Base-by-base conservation (phyloP, 2,797 vertebrate genomes). In the Diplodus puntazzo region DNA sequence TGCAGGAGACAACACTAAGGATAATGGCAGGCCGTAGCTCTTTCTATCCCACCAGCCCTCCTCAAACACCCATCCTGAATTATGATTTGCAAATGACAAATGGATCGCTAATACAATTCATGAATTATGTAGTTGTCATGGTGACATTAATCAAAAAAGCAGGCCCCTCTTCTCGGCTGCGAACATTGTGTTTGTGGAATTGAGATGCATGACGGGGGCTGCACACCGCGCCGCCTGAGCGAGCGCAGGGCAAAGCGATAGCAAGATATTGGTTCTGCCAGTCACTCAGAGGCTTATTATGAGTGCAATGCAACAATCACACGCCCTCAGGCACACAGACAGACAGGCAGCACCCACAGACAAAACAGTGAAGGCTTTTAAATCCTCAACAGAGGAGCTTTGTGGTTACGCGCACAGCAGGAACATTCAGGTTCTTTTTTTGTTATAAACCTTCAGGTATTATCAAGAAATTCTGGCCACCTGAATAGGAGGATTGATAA, bases 61-160 rank as follows among this genome's bases (percentile, higher is more conserved):
- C 74, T 65, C 64, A 84, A 82, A 87, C 83, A 74, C 83, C 85
- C 90, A 93, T 82, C 82, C 84, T 89, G 88, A 95, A 94, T 94
- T 92, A 93, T 88, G 94, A 93, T 94, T 94, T 89, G 91, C 88
- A 92, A 92, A 94, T 92, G 92, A 95, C 93, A 95, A 95, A 95
- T 93, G 92, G 92, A 91, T 87, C 74, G 75, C 95, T 95, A 95
- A 95, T 95, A 94, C 92, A 94, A 94, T 93, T 94, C 95, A 95
- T 95, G 93, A 95, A 95, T 95, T 95, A 95, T 95, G 93, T 92
- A 95, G 94, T 95, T 95, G 95, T 95, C 95, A 95, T 93, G 92
- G 93, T 73, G 93, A 95, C 93, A 94, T 95, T 94, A 92, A 95
- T 96, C 94, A 94, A 93, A 95, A 94, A 94, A 86, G 84, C 86